Percentiles rank a stretch among this genome's conserved stretches.
These are phyloP conservation scores for Eudemis profundana DNA, from an alignment of 2,888 invertebrate species.

Conservation along the genomic window DNA sequence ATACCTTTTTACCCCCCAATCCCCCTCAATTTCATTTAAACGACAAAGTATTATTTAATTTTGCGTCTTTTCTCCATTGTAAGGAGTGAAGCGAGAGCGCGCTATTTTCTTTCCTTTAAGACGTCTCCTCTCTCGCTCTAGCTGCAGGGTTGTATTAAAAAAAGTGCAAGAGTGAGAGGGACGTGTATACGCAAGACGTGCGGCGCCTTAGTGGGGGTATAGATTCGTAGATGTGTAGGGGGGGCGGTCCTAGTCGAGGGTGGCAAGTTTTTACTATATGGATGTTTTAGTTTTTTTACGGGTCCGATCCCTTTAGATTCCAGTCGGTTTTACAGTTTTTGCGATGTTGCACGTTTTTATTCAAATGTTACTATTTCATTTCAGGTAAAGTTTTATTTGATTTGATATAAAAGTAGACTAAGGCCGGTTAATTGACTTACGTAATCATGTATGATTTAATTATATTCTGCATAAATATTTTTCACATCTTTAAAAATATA, in stretches of 20 bases:
- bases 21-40: constrained; percentile 79
- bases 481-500: too few relatives aligned
- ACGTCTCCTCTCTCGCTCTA: constrained; percentile 64
- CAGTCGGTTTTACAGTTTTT: constrained; percentile 17
- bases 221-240: constrained; percentile 80
- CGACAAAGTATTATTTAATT: constrained; percentile 86
- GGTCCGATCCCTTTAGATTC: constrained; percentile 4
- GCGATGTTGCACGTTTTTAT: not conserved
- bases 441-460: not conserved
- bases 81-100: constrained; percentile 71
- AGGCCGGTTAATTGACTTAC: too few relatives aligned
- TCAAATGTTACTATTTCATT: constrained; percentile 3
- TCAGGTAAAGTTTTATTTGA: not conserved
- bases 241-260: constrained; percentile 62
- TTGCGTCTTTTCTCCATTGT: constrained; percentile 84
- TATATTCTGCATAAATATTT: too few relatives aligned
- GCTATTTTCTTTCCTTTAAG: constrained; percentile 70
- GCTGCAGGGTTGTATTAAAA: constrained; percentile 50
- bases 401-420: not conserved
- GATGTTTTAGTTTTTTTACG: constrained; percentile 67
- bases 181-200: constrained; percentile 75
- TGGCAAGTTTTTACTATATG: constrained; percentile 74
- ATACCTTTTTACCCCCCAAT: constrained; percentile 81
- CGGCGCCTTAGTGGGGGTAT: constrained; percentile 83
- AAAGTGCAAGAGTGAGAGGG: constrained; percentile 62